Percentiles rank a stretch among this genome's conserved stretches.
Conservation (phyloP, 2,888 invertebrate genomes). For the Acheta domesticus region DNA sequence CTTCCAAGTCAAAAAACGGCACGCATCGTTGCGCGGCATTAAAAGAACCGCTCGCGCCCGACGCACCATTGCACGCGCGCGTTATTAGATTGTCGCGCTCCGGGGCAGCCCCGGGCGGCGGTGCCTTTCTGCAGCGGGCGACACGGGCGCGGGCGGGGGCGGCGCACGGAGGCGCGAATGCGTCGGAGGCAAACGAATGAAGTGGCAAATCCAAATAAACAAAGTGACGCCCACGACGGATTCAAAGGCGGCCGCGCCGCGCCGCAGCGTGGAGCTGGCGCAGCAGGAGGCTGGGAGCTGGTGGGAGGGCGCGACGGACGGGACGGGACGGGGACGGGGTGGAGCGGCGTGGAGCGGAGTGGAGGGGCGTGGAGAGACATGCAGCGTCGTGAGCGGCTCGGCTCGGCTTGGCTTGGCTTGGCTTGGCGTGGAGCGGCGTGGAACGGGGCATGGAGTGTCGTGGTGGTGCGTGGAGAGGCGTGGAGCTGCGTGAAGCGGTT, state of each 20-base stretch:
- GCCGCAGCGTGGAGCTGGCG: not conserved
- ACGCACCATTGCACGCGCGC: too few species aligned
- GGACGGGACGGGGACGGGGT: not conserved
- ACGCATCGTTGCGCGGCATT: too few species aligned
- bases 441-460: too few species aligned
- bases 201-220: slow-evolving; percentile 18
- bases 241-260: not conserved
- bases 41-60: too few species aligned
- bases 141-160: not conserved
- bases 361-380: too few species aligned
- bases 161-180: not conserved
- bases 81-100: not conserved
- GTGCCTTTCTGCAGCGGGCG: not conserved
- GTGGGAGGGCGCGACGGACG: not conserved
- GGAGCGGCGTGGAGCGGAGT: too few species aligned
- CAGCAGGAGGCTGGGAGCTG: not conserved
- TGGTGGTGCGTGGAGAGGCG: too few species aligned
- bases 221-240: not conserved
- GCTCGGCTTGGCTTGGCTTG: too few species aligned
- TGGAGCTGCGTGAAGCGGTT: too few species aligned
- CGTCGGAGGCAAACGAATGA: slow-evolving; percentile 7
- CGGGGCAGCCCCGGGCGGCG: not conserved
- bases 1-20: too few species aligned
- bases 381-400: too few species aligned
- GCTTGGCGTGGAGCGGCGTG: too few species aligned